These are phyloP conservation scores for Xenentodon cancila DNA, from an alignment of 2,797 vertebrate species.

Conservation along the genomic window DNA sequence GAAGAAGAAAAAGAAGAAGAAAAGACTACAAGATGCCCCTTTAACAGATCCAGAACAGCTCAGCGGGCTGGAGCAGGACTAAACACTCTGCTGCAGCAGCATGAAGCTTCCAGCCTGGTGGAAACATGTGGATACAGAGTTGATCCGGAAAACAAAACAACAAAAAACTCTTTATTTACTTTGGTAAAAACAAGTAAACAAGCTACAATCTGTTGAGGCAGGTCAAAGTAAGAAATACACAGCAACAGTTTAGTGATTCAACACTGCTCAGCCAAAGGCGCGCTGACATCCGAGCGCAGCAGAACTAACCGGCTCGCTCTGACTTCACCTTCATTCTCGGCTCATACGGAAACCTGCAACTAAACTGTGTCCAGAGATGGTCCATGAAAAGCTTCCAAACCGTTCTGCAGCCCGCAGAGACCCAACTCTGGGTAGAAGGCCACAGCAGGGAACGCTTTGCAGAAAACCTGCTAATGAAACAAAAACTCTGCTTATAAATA, in stretches of 20 bases:
- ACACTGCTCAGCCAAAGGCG: constrained; percentile 61
- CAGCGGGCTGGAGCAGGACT: not conserved
- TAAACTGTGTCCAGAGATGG: not conserved
- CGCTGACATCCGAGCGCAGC: constrained; percentile 37
- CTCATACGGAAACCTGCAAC: too few species aligned
- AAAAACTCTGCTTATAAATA: not conserved
- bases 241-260: constrained; percentile 31
- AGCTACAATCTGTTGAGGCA: constrained; percentile 33
- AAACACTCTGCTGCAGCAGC: constrained; percentile 13
- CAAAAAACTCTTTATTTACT: constrained; percentile 49
- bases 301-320: constrained; percentile 32
- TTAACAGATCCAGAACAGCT: constrained; percentile 35
- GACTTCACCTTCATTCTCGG: not conserved
- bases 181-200: constrained; percentile 59
- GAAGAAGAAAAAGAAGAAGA: constrained; percentile 46
- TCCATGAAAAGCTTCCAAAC: constrained; percentile 1
- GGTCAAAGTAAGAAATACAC: constrained; percentile 13
- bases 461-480: constrained; percentile 34
- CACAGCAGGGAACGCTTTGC: constrained; percentile 16
- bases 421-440: not conserved
- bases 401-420: too few species aligned
- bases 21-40: constrained; percentile 49
- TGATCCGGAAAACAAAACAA: constrained; percentile 12
- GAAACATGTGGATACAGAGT: constrained; percentile 26
- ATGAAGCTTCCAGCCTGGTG: constrained; percentile 14